A percentile compares a stretch with the other conserved stretches of the same genome.
phyloP scores from a whole-genome alignment of 2,113 vertebrate genomes.

The Mesocricetus auratus region DNA sequence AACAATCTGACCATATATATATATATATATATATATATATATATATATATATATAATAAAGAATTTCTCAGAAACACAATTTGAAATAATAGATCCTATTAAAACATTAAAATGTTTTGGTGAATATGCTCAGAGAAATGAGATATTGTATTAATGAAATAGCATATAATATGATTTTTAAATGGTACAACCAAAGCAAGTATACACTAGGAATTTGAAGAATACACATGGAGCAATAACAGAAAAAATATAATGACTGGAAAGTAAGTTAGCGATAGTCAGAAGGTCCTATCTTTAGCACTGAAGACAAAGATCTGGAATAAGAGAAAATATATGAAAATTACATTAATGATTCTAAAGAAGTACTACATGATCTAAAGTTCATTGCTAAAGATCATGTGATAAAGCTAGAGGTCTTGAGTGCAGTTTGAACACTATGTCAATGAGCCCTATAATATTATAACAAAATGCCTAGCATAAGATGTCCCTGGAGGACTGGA shows the following conservation, averaged over 20 bases:
- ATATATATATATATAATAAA: too few species aligned
- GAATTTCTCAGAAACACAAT: neutral
- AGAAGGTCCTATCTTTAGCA: neutral
- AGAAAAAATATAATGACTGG: neutral
- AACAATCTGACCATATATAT: neutral
- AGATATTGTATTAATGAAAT: neutral
- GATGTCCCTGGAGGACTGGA: neutral
- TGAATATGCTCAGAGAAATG: conserved; percentile 4
- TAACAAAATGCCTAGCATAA: neutral
- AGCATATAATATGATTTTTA: neutral
- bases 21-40: too few species aligned
- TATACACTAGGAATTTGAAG: neutral
- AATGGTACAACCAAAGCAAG: neutral
- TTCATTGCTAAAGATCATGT: neutral
- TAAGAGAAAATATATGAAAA: neutral
- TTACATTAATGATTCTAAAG: neutral
- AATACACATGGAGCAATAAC: neutral
- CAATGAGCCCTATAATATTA: neutral
- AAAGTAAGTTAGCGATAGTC: neutral
- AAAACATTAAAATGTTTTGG: neutral
- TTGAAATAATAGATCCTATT: neutral
- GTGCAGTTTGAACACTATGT: neutral
- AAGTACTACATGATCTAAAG: neutral
- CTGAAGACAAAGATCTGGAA: neutral
- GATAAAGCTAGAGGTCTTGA: neutral